Percentiles rank a stretch among this genome's conserved stretches.
phyloP scores from a whole-genome alignment of 2,888 invertebrate genomes.

The Neoascia interrupta region DNA sequence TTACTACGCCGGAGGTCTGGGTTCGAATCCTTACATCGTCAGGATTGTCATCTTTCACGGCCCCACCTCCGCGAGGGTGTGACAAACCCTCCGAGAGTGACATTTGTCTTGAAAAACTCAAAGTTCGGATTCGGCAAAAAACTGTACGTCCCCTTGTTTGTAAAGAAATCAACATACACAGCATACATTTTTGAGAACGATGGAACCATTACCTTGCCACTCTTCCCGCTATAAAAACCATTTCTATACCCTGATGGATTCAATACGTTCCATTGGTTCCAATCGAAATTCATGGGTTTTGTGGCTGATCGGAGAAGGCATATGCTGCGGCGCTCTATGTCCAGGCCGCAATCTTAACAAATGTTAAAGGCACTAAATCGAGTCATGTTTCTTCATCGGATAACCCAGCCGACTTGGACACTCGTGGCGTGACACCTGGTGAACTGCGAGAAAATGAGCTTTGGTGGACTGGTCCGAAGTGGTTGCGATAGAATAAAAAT shows the following conservation, averaged over 20 bases:
- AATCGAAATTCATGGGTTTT: not conserved
- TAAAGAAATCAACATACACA: too few species aligned
- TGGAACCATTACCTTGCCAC: not conserved
- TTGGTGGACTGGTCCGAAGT: slow-evolving; percentile 3
- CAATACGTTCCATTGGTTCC: too few species aligned
- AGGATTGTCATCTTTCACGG: too few species aligned
- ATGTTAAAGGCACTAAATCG: not conserved
- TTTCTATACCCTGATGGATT: not conserved
- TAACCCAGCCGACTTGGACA: slow-evolving; percentile 8
- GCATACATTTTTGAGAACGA: too few species aligned
- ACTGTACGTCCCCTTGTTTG: too few species aligned
- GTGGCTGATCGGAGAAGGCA: not conserved
- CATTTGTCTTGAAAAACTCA: too few species aligned
- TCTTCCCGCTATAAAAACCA: not conserved
- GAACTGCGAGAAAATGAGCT: not conserved
- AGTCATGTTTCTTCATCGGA: not conserved
- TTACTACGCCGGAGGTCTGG: too few species aligned
- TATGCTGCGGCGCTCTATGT: not conserved
- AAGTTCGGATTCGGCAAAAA: too few species aligned
- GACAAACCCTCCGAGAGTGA: too few species aligned
- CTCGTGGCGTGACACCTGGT: not conserved
- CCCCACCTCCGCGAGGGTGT: too few species aligned
- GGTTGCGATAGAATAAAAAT: not conserved
- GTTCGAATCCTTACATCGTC: too few species aligned
- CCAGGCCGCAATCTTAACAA: not conserved